Evolutionary conservation across 1,140 invertebrate genomes (phyloP).

Genomic region (Ostrea denselamellosa): DNA sequence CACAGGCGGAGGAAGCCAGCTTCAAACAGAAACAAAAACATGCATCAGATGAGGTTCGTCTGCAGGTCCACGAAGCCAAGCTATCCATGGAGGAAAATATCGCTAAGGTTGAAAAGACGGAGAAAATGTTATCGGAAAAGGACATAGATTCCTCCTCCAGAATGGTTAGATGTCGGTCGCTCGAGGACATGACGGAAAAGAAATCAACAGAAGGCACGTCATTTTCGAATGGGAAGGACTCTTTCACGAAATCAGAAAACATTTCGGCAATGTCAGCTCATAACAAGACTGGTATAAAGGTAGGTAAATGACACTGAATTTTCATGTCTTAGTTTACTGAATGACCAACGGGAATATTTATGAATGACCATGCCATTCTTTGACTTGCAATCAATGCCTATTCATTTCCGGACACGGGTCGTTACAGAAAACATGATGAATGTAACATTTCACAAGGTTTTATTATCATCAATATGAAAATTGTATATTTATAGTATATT

Average conservation of each 20-base stretch:
- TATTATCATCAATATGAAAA: no score
- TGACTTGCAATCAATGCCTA: no score
- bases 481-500: no score
- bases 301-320: not conserved
- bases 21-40: not conserved
- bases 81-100: conserved; percentile 11
- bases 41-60: conserved; percentile 10
- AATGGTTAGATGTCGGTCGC: not conserved
- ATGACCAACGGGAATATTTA: no score
- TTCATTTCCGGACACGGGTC: no score
- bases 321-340: no score
- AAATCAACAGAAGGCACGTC: not conserved
- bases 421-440: no score
- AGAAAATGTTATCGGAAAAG: not conserved
- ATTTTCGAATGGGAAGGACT: not conserved
- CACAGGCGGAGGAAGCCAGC: not conserved
- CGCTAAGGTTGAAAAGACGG: not conserved
- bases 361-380: no score
- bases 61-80: not conserved
- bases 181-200: not conserved
- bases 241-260: not conserved
- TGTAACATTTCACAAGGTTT: no score
- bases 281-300: not conserved
- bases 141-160: not conserved
- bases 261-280: not conserved